These are phyloP conservation scores for Caradrina clavipalpis DNA, from an alignment of 2,888 invertebrate species.

Conservation along the genomic window DNA sequence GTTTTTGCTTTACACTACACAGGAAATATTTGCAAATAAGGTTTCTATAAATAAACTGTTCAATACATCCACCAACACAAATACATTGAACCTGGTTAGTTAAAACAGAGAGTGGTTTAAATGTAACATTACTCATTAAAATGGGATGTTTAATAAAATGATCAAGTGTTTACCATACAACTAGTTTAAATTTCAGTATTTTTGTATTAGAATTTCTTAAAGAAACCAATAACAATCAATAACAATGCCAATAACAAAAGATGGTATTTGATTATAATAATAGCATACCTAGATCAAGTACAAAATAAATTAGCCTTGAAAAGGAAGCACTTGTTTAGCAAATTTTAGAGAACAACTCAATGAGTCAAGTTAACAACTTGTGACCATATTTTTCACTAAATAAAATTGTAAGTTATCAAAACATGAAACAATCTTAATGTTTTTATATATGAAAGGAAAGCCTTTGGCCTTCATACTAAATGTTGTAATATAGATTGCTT, in stretches of 20 bases:
- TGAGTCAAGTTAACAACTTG: constrained; percentile 18
- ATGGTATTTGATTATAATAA: constrained; percentile 22
- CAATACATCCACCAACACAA: constrained; percentile 39
- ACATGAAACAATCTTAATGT: constrained; percentile 2
- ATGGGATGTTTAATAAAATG: background rate
- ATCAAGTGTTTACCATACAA: too few relatives aligned
- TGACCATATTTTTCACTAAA: background rate
- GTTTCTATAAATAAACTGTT: constrained; percentile 47
- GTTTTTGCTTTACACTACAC: constrained; percentile 44
- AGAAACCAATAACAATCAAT: constrained; percentile 10
- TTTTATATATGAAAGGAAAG: constrained; percentile 13
- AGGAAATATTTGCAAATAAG: constrained; percentile 49
- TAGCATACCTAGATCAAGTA: constrained; percentile 8
- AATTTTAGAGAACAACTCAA: constrained; percentile 15
- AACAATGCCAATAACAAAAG: background rate
- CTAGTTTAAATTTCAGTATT: background rate
- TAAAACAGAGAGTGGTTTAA: constrained; percentile 12
- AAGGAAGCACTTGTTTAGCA: constrained; percentile 30
- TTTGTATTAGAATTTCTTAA: background rate
- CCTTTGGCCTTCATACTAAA: constrained; percentile 32
- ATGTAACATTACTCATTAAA: constrained; percentile 3
- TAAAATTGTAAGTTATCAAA: background rate
- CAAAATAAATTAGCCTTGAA: constrained; percentile 10
- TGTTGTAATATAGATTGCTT: constrained; percentile 30
- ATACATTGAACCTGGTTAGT: constrained; percentile 44